Base-by-base conservation (phyloP, 2,797 vertebrate species). In the Sebastes taczanowskii region DNA sequence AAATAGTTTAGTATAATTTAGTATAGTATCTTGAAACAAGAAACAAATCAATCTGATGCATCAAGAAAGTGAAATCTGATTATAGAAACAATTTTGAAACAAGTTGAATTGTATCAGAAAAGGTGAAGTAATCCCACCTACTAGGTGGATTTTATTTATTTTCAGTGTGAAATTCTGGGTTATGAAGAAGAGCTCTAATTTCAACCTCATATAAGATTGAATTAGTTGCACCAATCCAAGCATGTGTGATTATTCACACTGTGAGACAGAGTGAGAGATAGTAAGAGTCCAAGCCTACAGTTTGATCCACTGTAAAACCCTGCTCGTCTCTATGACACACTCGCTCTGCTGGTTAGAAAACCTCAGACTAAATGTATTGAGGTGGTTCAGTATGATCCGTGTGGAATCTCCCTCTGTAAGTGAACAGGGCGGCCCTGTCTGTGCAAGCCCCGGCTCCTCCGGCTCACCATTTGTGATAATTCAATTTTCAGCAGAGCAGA, bases 401-500 rank as follows among this genome's bases (percentile, higher is more conserved):
- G 9, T 35, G 81, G 79, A 68, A 53, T 81, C 78, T 75, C 72
- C 70, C 62, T 49, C 32, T 55, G 25, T 70, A 62, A 69, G 64
- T 18, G 49, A 80, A 77, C 62, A 55, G 74, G 59, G 29, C 9
- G 18, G 70, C 73, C 74, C 61, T 68, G 87, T 75, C 78, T 55
- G 42, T 81, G 76, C 76, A 74, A 76, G 67, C 61, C 77, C 72
- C 20, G 11, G 66, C 78, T 85, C 73, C 58, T 72, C 63, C 30
- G 9, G 30, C 73, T 80, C 74, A 76, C 81, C 74, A 68, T 84
- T 82, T 80, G 85, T 80, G 90, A 91, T 93, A 92, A 94, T 94
- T 91, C 85, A 46, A 92, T 92, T 91, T 85, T 75, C 74, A 64
- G 81, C 35, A 72, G 61, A 87, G 76, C 82, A 88, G 89, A 77